Percentiles rank a stretch among this genome's conserved stretches.
These are phyloP conservation scores for Meiosimyza platycephala DNA, from an alignment of 2,888 invertebrate genomes.

Conservation along the genomic window DNA sequence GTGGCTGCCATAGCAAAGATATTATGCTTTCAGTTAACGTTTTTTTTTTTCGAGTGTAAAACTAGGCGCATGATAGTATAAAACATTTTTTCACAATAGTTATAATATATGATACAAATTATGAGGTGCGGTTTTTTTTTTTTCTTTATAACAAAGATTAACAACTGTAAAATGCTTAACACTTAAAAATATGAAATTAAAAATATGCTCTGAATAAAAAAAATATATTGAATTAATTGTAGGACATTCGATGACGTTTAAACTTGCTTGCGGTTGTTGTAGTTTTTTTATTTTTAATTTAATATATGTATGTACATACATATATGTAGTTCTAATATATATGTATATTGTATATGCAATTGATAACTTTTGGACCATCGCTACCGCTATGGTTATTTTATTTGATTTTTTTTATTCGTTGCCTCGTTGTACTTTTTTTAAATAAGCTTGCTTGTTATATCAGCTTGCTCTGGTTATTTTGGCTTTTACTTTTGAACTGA, in stretches of 20 bases:
- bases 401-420: background rate
- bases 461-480: background rate
- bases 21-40: no score
- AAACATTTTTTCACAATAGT: no score
- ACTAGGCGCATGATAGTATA: no score
- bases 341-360: no score
- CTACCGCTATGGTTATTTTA: background rate
- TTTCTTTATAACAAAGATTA: constrained; percentile 2
- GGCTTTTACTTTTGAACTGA: no score
- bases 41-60: no score
- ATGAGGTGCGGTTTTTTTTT: no score
- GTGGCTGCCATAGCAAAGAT: no score
- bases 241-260: background rate
- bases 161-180: constrained; percentile 8
- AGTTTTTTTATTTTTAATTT: background rate
- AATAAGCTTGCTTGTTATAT: constrained; percentile 2
- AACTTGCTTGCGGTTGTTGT: constrained; percentile 16
- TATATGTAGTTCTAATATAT: no score
- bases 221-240: background rate
- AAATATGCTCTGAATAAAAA: background rate
- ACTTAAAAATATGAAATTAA: background rate
- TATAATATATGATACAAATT: no score
- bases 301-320: no score
- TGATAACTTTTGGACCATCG: constrained; percentile 5
- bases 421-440: background rate